Evolutionary conservation across 2,113 vertebrate species (phyloP).

Genomic region (Dasyprocta punctata): DNA sequence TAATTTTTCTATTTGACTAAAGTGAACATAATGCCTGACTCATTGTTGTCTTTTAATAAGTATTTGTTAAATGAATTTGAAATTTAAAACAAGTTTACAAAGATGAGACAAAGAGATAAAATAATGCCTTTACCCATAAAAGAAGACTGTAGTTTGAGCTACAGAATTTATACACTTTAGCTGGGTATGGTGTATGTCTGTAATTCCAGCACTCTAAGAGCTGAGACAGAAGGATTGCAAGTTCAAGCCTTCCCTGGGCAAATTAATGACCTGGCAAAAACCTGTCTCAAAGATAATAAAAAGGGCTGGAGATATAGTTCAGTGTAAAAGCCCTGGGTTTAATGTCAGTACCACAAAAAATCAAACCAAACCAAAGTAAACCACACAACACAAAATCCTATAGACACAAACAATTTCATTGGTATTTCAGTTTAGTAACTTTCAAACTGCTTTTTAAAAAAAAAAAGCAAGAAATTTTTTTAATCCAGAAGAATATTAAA

Average conservation of each 20-base stretch:
- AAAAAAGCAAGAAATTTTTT: not conserved
- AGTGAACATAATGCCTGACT: not conserved
- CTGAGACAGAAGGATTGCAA: not conserved
- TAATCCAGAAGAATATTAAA: not conserved
- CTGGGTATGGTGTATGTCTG: not conserved
- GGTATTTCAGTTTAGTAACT: slow-evolving; percentile 21
- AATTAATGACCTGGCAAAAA: not conserved
- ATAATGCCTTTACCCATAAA: not conserved
- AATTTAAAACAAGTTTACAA: slow-evolving; percentile 5
- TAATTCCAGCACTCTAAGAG: not conserved
- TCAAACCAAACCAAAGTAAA: not conserved
- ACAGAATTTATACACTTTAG: not conserved
- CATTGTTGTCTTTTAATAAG: slow-evolving; percentile 43
- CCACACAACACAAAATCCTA: not conserved
- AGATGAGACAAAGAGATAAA: not conserved
- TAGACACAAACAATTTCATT: not conserved
- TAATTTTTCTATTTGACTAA: slow-evolving; percentile 23
- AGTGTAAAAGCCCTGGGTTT: not conserved
- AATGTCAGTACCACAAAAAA: not conserved
- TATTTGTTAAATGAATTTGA: slow-evolving; percentile 11
- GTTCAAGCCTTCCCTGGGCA: not conserved
- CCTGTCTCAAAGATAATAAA: not conserved
- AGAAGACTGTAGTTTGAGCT: not conserved
- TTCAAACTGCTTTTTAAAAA: not conserved
- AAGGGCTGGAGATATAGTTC: not conserved